Evolutionary conservation across 2,888 invertebrate species (phyloP).

Genomic region (Anthrax anthrax): DNA sequence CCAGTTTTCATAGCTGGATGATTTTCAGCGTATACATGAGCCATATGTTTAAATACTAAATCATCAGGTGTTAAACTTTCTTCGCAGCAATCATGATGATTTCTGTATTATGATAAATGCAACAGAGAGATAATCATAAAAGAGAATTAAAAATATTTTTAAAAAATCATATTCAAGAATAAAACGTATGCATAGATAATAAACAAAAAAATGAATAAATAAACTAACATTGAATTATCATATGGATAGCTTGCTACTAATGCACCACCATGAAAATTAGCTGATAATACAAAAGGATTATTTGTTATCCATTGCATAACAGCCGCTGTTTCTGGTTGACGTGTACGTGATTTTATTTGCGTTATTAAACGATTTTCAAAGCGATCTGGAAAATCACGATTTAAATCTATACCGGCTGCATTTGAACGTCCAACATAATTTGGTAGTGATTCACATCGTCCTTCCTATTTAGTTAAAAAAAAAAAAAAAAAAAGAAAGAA

Average conservation of each 20-base stretch:
- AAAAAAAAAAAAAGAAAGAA: conserved; percentile 16
- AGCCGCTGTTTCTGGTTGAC: conserved; percentile 78
- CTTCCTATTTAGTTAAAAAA: conserved; percentile 50
- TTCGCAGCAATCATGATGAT: conserved; percentile 48
- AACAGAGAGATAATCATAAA: neutral
- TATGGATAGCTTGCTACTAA: conserved; percentile 94
- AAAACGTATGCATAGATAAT: no score
- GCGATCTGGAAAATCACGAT: conserved; percentile 88
- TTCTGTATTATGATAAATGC: no score
- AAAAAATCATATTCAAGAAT: no score
- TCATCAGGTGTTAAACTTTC: conserved; percentile 74
- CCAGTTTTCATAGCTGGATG: conserved; percentile 65
- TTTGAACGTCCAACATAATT: conserved; percentile 64
- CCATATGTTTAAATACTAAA: conserved; percentile 60
- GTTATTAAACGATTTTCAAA: conserved; percentile 40
- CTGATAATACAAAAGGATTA: conserved; percentile 83
- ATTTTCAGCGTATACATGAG: conserved; percentile 57
- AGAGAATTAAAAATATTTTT: neutral
- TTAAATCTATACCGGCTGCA: conserved; percentile 67
- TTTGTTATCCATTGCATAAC: conserved; percentile 79
- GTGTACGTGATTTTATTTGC: conserved; percentile 32
- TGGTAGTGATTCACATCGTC: conserved; percentile 55
- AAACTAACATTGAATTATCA: conserved; percentile 62
- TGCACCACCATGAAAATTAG: conserved; percentile 83
- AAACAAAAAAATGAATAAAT: conserved; percentile 1